A percentile compares a stretch with the other conserved stretches of the same genome.
Conservation (phyloP, 2,888 invertebrate genomes). For the Himalopsyche japonica region DNA sequence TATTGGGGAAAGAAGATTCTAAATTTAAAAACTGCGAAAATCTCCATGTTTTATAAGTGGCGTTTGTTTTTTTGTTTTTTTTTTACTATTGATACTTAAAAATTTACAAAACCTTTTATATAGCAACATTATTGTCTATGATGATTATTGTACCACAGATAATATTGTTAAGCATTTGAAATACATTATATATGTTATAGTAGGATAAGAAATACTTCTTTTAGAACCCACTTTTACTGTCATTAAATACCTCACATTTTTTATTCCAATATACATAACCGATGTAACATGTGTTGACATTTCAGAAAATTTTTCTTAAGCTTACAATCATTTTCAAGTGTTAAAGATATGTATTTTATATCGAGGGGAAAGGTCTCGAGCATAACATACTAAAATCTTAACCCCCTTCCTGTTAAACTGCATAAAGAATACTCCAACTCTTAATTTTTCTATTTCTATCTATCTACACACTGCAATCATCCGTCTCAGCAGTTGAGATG, state of each 20-base stretch:
- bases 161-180: background rate
- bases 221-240: background rate
- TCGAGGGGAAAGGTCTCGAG: too few species aligned
- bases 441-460: too few species aligned
- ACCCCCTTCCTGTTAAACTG: too few species aligned
- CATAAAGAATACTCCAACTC: too few species aligned
- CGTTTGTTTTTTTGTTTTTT: background rate
- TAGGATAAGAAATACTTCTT: background rate
- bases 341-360: too few species aligned
- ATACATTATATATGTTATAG: background rate
- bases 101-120: background rate
- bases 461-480: too few species aligned
- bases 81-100: too few species aligned
- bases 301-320: too few species aligned
- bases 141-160: background rate
- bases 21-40: slow-evolving; percentile 93
- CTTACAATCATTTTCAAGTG: too few species aligned
- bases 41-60: slow-evolving; percentile 77
- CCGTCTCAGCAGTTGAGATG: too few species aligned
- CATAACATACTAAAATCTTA: too few species aligned
- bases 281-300: too few species aligned
- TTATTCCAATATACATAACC: background rate
- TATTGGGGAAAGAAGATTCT: slow-evolving; percentile 87
- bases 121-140: background rate
- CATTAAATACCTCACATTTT: background rate